Evolutionary conservation across 2,113 vertebrate species (phyloP).

Genomic region (Archilochus colubris): DNA sequence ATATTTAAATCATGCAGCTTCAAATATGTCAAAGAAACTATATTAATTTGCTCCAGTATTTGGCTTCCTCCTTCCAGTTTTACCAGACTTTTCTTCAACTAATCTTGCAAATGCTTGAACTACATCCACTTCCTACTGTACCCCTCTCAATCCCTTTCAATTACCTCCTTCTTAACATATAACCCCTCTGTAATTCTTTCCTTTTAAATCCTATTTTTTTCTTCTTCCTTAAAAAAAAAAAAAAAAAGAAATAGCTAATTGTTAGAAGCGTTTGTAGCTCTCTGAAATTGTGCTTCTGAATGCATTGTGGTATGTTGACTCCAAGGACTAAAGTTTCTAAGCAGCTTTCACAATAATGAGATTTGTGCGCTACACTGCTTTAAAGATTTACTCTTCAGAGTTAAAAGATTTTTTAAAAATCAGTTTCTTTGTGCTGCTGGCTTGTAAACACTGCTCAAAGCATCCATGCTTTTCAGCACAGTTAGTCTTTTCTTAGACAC

Average conservation of each 20-base stretch:
- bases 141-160: conserved; percentile 31
- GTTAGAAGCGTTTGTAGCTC: conserved; percentile 35
- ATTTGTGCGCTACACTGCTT: conserved; percentile 51
- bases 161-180: conserved; percentile 53
- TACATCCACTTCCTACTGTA: conserved; percentile 35
- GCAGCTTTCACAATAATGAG: conserved; percentile 67
- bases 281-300: conserved; percentile 42
- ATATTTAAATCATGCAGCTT: background rate
- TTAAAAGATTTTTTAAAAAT: conserved; percentile 5
- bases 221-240: background rate
- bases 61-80: conserved; percentile 24
- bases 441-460: background rate
- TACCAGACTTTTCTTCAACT: conserved; percentile 26
- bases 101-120: conserved; percentile 43
- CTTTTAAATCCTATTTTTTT: conserved; percentile 24
- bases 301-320: conserved; percentile 61
- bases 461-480: background rate
- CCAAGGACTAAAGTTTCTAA: conserved; percentile 56
- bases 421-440: conserved; percentile 7
- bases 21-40: background rate
- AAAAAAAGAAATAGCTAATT: conserved; percentile 20
- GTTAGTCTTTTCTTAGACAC: background rate
- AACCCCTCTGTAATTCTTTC: conserved; percentile 54
- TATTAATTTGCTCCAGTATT: background rate
- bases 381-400: conserved; percentile 43